Conservation (phyloP, 2,113 vertebrate genomes). For the Scomber colias region DNA sequence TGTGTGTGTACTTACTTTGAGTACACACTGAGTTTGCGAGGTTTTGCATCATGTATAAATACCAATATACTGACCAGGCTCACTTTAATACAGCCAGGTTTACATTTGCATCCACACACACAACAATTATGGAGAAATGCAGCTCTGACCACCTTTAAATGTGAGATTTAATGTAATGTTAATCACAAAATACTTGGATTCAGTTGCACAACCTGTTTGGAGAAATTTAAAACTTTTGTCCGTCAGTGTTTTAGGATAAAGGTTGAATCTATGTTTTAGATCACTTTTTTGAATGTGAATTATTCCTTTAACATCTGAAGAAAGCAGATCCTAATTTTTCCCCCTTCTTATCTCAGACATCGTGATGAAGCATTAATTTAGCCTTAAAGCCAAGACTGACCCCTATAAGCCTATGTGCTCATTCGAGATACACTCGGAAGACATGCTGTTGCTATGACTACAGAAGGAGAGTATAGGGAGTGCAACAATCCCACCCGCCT, state of each 20-base stretch:
- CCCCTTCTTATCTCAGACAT: background rate
- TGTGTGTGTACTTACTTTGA: no score
- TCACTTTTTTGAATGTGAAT: background rate
- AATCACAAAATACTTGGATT: no score
- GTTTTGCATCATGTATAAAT: background rate
- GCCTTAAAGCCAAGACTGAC: background rate
- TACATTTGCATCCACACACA: background rate
- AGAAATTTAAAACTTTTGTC: background rate
- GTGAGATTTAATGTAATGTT: no score
- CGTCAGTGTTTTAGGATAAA: background rate
- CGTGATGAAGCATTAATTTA: conserved; percentile 13
- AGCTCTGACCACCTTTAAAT: no score
- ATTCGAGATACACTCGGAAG: conserved; percentile 3
- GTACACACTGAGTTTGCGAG: no score
- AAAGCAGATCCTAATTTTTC: background rate
- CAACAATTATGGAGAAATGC: background rate
- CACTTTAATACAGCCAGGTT: background rate
- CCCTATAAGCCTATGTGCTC: background rate
- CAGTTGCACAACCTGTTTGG: background rate
- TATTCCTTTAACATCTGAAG: background rate
- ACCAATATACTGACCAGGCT: background rate
- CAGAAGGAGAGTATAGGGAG: background rate
- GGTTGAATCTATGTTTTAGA: no score
- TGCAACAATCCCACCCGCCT: background rate
- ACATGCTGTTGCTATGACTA: conserved; percentile 57